Evolutionary conservation across 2,888 invertebrate species (phyloP).

Genomic region (Heliconius charithonia): DNA sequence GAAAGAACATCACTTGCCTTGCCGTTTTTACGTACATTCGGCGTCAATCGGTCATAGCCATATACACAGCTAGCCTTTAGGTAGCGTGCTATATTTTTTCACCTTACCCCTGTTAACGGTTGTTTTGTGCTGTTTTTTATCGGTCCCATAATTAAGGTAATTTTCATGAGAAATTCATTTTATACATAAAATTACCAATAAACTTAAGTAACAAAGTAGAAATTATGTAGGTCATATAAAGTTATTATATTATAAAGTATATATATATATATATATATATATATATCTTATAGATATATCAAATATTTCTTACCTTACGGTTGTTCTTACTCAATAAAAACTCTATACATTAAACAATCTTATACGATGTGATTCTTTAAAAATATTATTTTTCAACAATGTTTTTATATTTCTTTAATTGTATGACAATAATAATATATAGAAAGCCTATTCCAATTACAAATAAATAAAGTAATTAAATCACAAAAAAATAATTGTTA

Average conservation of each 20-base stretch:
- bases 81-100: conserved; percentile 64
- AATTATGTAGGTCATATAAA: conserved; percentile 23
- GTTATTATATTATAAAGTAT: conserved; percentile 4
- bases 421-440: not conserved
- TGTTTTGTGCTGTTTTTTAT: conserved; percentile 58
- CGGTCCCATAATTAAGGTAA: conserved; percentile 39
- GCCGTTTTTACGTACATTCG: conserved; percentile 50
- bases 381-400: no score
- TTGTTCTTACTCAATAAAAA: not conserved
- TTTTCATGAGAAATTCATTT: conserved; percentile 29
- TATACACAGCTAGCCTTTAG: conserved; percentile 57
- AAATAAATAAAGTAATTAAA: not conserved
- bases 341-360: no score
- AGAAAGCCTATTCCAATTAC: not conserved
- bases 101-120: conserved; percentile 59
- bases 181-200: conserved; percentile 27
- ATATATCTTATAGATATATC: not conserved
- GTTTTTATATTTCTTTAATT: not conserved
- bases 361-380: no score
- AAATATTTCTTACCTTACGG: not conserved
- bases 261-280: no score
- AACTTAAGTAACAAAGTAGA: conserved; percentile 19
- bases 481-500: not conserved
- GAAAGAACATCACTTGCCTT: conserved; percentile 26
- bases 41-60: conserved; percentile 61